Percentiles rank a stretch among this genome's conserved stretches.
phyloP scores from a whole-genome alignment of 2,113 vertebrate genomes.

The Eulemur macaco region DNA sequence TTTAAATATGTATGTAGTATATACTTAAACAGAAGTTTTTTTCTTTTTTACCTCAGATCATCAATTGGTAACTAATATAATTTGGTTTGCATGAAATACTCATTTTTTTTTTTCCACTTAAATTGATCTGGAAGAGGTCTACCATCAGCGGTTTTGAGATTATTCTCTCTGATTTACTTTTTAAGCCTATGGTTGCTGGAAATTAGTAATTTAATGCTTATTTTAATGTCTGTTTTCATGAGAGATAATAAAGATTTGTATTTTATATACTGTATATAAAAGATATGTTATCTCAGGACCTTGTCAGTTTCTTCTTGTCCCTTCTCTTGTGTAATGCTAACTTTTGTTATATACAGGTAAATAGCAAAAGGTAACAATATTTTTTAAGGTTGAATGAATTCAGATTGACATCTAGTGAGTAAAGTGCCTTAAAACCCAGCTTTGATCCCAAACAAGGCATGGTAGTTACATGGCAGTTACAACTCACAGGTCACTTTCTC shows the following conservation, averaged over 20 bases:
- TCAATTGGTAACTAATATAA: neutral
- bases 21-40: neutral
- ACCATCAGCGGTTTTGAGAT: neutral
- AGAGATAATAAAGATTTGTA: neutral
- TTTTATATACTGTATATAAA: neutral
- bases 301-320: neutral
- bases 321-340: neutral
- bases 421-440: neutral
- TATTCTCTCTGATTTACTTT: slow-evolving; percentile 29
- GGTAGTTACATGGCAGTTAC: neutral
- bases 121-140: slow-evolving; percentile 17
- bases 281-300: neutral
- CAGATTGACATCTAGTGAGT: slow-evolving; percentile 9
- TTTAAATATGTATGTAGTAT: neutral
- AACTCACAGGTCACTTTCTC: neutral
- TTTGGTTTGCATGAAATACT: slow-evolving; percentile 25
- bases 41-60: neutral
- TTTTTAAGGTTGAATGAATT: slow-evolving; percentile 35
- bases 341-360: neutral
- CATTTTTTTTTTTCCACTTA: neutral
- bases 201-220: neutral
- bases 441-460: neutral
- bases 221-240: neutral
- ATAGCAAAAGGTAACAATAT: neutral
- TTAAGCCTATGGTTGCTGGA: neutral